phyloP scores from a whole-genome alignment of 2,888 invertebrate genomes.

The Nephrotoma flavescens region DNA sequence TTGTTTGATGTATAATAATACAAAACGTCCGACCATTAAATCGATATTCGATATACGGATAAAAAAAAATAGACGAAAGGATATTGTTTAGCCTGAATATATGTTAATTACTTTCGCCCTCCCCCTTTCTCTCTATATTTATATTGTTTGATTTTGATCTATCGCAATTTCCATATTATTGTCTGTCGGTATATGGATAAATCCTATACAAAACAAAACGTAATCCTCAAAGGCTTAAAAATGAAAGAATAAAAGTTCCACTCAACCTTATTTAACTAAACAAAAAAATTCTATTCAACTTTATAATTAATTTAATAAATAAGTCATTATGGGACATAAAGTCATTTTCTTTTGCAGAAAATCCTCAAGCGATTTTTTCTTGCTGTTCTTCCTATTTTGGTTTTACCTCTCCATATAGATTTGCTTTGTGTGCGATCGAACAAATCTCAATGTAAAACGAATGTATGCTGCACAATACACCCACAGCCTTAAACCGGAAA shows the following conservation, averaged over 20 bases:
- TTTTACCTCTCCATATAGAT: background rate
- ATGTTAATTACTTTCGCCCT: background rate
- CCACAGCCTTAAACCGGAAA: background rate
- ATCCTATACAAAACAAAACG: background rate
- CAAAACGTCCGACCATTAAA: background rate
- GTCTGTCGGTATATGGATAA: background rate
- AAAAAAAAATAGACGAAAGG: background rate
- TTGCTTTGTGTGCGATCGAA: background rate
- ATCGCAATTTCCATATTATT: background rate
- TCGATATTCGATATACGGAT: background rate
- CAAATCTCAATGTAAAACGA: background rate
- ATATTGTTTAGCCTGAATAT: background rate
- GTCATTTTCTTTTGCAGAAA: background rate
- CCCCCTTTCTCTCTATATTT: background rate
- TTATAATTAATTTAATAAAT: background rate
- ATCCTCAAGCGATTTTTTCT: background rate
- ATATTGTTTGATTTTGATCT: background rate
- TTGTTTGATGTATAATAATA: background rate
- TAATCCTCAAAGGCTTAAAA: background rate
- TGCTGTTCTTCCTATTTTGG: too few species aligned
- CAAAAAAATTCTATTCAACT: background rate
- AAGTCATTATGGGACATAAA: background rate
- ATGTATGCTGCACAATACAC: background rate
- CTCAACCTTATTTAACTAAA: background rate
- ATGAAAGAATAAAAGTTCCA: background rate